These are phyloP conservation scores for Asobara japonica DNA, from an alignment of 1,140 invertebrate genomes.

Conservation along the genomic window DNA sequence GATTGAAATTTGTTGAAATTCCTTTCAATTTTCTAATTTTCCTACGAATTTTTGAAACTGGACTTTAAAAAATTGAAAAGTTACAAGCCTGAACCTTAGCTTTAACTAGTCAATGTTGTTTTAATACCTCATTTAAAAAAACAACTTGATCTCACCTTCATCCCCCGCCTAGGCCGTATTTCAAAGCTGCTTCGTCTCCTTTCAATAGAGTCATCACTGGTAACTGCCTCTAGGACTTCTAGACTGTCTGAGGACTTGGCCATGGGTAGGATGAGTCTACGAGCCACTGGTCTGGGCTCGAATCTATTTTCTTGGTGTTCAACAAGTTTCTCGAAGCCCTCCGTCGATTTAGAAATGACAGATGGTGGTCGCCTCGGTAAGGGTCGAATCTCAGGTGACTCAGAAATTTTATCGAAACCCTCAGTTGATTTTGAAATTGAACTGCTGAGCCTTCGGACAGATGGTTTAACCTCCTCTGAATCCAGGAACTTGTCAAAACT, in stretches of 20 bases:
- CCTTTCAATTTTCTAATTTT: no score
- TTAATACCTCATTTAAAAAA: no score
- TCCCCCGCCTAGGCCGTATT: slow-evolving; percentile 39
- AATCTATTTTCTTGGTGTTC: slow-evolving; percentile 50
- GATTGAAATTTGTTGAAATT: no score
- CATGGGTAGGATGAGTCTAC: slow-evolving; percentile 44
- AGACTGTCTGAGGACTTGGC: slow-evolving; percentile 59
- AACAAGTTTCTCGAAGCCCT: slow-evolving; percentile 51
- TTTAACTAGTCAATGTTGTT: no score
- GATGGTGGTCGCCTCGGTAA: slow-evolving; percentile 25
- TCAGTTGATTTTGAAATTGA: slow-evolving; percentile 54
- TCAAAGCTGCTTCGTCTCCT: slow-evolving; percentile 56
- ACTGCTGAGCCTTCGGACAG: slow-evolving; percentile 38
- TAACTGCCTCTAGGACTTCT: slow-evolving; percentile 48
- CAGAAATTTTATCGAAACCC: slow-evolving; percentile 56
- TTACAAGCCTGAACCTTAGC: no score
- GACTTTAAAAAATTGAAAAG: no score
- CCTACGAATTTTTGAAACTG: no score
- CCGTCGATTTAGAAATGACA: slow-evolving; percentile 57
- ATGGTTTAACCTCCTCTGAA: slow-evolving; percentile 45
- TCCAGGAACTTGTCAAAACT: slow-evolving; percentile 52
- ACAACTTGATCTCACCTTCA: no score
- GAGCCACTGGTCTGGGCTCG: slow-evolving; percentile 43
- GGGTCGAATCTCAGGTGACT: slow-evolving; percentile 48
- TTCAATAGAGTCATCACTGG: slow-evolving; percentile 56